Conservation (phyloP, 2,113 vertebrate species). For the Trogon melanurus region DNA sequence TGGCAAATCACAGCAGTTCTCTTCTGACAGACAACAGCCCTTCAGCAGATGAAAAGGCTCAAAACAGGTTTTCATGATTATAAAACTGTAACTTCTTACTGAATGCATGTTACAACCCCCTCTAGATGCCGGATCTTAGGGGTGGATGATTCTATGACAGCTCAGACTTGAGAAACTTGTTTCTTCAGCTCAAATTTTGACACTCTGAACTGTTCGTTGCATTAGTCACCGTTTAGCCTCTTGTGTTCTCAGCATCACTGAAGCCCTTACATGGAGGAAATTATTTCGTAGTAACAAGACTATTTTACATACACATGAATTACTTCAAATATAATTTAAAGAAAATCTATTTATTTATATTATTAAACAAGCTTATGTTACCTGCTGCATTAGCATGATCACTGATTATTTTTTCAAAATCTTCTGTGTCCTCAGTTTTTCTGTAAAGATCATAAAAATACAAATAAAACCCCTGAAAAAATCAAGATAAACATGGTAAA, state of each 20-base stretch:
- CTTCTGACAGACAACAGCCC: not conserved
- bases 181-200: not conserved
- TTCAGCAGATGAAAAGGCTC: not conserved
- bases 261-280: not conserved
- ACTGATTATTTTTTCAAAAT: constrained; percentile 86
- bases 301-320: not conserved
- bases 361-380: constrained; percentile 66
- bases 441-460: constrained; percentile 73
- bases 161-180: not conserved
- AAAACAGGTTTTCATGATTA: not conserved
- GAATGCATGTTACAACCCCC: not conserved
- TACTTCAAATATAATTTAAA: not conserved
- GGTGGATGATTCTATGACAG: not conserved
- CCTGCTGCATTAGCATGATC: constrained; percentile 85
- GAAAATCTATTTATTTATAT: not conserved
- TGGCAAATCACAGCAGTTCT: not conserved
- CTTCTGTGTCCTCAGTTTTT: constrained; percentile 77
- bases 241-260: not conserved
- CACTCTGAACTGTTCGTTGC: not conserved
- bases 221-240: not conserved
- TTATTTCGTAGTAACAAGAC: not conserved
- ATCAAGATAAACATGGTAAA: not conserved
- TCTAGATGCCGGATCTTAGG: not conserved
- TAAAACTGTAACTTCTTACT: not conserved
- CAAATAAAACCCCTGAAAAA: constrained; percentile 62